A percentile compares a stretch with the other conserved stretches of the same genome.
These are phyloP conservation scores for Molothrus aeneus DNA, from an alignment of 2,797 vertebrate genomes.

Conservation along the genomic window DNA sequence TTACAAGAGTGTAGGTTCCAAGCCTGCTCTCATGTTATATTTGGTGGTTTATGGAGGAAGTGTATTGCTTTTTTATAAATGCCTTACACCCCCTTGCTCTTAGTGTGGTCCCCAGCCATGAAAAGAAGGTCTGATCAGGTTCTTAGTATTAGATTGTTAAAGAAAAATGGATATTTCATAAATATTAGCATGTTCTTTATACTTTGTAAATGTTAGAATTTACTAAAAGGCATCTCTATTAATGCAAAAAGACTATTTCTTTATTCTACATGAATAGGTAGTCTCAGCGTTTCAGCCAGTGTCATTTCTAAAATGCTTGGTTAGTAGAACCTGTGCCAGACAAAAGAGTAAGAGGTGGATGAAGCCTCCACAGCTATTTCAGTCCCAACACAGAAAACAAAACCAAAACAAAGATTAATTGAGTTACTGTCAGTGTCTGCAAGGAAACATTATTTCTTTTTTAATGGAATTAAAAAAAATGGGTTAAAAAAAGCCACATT, in stretches of 20 bases:
- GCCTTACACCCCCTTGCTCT: not conserved
- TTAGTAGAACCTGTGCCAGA: not conserved
- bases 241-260: not conserved
- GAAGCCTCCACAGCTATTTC: not conserved
- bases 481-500: not conserved
- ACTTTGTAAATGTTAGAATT: not conserved
- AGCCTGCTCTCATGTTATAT: not conserved
- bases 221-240: not conserved
- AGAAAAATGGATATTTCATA: not conserved
- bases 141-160: not conserved
- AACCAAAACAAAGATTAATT: not conserved
- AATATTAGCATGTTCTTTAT: not conserved
- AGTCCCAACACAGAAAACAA: not conserved
- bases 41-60: not conserved
- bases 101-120: not conserved
- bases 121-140: not conserved
- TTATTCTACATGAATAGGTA: not conserved
- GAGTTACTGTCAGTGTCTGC: not conserved
- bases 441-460: not conserved
- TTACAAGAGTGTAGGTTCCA: not conserved
- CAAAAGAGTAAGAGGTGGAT: not conserved
- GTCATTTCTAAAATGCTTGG: not conserved
- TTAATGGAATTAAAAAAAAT: not conserved
- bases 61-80: not conserved
- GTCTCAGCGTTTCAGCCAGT: not conserved